Percentiles rank a stretch among this genome's conserved stretches.
phyloP scores from a whole-genome alignment of 2,113 vertebrate species.

The Pluvialis apricaria region DNA sequence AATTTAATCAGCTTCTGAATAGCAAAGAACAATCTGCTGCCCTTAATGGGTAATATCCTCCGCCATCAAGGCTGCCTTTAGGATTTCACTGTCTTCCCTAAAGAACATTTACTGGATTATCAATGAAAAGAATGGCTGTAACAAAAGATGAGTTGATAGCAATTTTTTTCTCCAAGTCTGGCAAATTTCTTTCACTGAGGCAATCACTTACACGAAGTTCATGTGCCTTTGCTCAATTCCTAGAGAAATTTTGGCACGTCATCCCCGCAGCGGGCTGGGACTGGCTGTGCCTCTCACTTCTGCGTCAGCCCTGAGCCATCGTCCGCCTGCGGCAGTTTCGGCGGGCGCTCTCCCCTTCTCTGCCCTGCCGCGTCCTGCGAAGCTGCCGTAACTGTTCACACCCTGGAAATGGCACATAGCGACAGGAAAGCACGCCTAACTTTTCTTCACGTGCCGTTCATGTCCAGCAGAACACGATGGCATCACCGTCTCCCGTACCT shows the following conservation, averaged over 20 bases:
- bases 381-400: background rate
- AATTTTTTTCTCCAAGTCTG: background rate
- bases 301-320: fast-evolving
- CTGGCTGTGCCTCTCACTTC: background rate
- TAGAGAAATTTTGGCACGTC: background rate
- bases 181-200: background rate
- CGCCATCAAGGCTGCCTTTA: background rate
- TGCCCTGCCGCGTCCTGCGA: fast-evolving
- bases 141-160: background rate
- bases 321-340: fast-evolving
- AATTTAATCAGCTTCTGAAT: background rate
- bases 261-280: fast-evolving
- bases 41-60: background rate
- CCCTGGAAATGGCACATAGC: fast-evolving
- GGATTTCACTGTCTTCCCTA: background rate
- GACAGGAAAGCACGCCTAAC: background rate
- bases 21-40: background rate
- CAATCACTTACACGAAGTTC: background rate
- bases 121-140: background rate
- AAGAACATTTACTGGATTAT: background rate
- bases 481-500: background rate
- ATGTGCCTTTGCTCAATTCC: background rate
- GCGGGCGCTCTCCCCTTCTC: background rate
- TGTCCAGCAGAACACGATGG: background rate
- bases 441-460: background rate